Base-by-base conservation (phyloP, 2,797 vertebrate genomes). In the Intellagama lesueurii region DNA sequence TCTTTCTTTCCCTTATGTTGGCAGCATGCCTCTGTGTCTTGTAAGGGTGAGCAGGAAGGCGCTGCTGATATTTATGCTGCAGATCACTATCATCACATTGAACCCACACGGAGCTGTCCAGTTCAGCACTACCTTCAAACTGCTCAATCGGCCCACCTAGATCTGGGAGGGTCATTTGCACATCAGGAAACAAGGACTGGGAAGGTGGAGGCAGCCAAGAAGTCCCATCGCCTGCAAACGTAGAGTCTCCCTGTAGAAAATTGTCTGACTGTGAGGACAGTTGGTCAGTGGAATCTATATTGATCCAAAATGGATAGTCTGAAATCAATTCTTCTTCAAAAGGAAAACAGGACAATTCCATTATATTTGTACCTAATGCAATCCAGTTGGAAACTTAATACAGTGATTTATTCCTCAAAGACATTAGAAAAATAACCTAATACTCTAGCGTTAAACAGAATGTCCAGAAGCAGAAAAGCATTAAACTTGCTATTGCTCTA, bases 1-100 rank as follows among this genome's bases (percentile, higher is more conserved):
- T 95, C 93, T 96, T 97, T 88, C 98, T 96, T 96, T 97, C 98
- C 0, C 97, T 95, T 91, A 98, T 95, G 94, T 98, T 98, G 91
- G 98, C 97, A 0, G 97, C 97, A 0, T 97, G 95, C 22, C 98
- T 95, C 96, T 98, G 97, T 89, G 96, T 97, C 91, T 97, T 96
- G 95, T 96, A 96, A 3, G 97, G 97, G 32, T 95, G 96, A 24
- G 96, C 94, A 16, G 94, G 0, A 32, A 93, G 68, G 40, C 95
- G 68, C 7, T 93, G 92, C 6, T 92, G 92, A 66, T 88, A 87
- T 75, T 93, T 90, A 30, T 32, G 90, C 90, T 76, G 92, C 87
- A 28, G 32, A 60, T 77, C 49, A 69, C 64, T 92, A 56, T 95
- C 96, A 90, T 93, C 91, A 9, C 90, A 22, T 7, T 96, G 96